Percentiles rank a stretch among this genome's conserved stretches.
These are phyloP conservation scores for Symphodus melops DNA, from an alignment of 2,113 vertebrate species.

Conservation along the genomic window DNA sequence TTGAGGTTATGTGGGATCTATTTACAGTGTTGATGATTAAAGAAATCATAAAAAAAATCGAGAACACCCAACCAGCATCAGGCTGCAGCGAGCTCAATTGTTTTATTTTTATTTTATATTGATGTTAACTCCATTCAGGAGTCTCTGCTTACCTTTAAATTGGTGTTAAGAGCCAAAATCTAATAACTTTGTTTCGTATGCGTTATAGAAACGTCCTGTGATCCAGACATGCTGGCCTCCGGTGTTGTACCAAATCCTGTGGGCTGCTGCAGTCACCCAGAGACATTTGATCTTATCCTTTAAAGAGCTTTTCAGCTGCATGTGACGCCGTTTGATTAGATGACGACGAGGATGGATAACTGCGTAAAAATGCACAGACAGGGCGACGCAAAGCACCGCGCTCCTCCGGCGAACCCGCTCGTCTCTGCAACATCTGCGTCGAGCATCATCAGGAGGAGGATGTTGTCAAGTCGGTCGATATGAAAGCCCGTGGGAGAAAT, in stretches of 20 bases:
- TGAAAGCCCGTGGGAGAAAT: not conserved
- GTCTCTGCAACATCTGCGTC: constrained; percentile 35
- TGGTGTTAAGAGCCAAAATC: constrained; percentile 23
- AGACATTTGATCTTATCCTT: constrained; percentile 35
- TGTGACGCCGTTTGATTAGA: constrained; percentile 52
- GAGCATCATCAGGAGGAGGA: not conserved
- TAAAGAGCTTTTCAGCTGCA: constrained; percentile 34
- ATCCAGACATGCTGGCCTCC: constrained; percentile 54
- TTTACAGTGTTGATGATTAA: constrained; percentile 44
- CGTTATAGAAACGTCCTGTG: constrained; percentile 46
- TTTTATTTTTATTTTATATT: not conserved
- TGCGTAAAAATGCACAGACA: constrained; percentile 36
- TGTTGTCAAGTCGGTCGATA: not conserved
- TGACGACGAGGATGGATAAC: constrained; percentile 17
- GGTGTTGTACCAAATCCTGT: constrained; percentile 42
- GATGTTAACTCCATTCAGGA: not conserved
- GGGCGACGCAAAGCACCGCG: constrained; percentile 20
- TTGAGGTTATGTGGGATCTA: constrained; percentile 51
- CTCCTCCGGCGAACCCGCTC: constrained; percentile 18
- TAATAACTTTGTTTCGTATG: constrained; percentile 21
- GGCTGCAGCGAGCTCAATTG: not conserved
- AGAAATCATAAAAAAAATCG: not conserved
- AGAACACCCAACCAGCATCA: not conserved
- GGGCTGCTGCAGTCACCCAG: constrained; percentile 43
- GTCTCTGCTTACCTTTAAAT: constrained; percentile 54